phyloP scores from a whole-genome alignment of 2,888 invertebrate genomes.

The Drosophila ezoana region DNA sequence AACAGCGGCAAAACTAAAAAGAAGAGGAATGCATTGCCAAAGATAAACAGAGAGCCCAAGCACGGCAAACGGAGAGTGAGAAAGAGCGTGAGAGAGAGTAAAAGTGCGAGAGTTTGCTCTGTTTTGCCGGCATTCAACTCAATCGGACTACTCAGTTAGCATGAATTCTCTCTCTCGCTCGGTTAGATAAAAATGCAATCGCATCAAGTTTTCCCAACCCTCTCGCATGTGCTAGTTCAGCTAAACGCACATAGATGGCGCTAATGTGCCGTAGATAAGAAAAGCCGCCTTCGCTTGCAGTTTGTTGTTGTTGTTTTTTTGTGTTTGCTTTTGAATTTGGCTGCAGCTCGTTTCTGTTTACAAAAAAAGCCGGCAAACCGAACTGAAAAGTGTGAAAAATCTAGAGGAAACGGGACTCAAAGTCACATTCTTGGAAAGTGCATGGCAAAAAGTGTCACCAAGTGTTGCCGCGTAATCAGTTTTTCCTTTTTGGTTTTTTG shows the following conservation, averaged over 20 bases:
- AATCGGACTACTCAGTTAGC: not conserved
- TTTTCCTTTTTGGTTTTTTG: slow-evolving; percentile 44
- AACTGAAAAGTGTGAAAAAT: not conserved
- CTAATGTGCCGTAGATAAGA: slow-evolving; percentile 35
- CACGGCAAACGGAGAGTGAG: not conserved
- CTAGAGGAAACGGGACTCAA: slow-evolving; percentile 15
- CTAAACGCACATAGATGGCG: slow-evolving; percentile 63
- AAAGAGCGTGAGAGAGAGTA: not conserved
- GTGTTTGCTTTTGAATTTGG: slow-evolving; percentile 13
- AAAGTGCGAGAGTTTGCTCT: slow-evolving; percentile 15
- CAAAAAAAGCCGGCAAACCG: slow-evolving; percentile 26
- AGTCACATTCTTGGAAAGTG: slow-evolving; percentile 62
- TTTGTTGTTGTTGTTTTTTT: slow-evolving; percentile 17
- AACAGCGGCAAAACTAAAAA: slow-evolving; percentile 16
- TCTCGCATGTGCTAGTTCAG: slow-evolving; percentile 39
- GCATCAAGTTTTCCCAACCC: slow-evolving; percentile 29
- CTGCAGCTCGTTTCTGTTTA: slow-evolving; percentile 29
- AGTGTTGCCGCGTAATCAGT: slow-evolving; percentile 47
- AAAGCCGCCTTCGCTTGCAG: slow-evolving; percentile 41
- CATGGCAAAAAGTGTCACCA: slow-evolving; percentile 64
- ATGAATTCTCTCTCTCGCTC: not conserved
- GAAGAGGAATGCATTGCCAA: slow-evolving; percentile 49
- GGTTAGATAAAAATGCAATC: slow-evolving; percentile 52
- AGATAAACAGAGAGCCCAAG: slow-evolving; percentile 69
- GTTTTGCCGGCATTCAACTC: slow-evolving; percentile 59